Percentiles rank a stretch among this genome's conserved stretches.
Conservation (phyloP, 2,113 vertebrate genomes). For the Edolisoma coerulescens region DNA sequence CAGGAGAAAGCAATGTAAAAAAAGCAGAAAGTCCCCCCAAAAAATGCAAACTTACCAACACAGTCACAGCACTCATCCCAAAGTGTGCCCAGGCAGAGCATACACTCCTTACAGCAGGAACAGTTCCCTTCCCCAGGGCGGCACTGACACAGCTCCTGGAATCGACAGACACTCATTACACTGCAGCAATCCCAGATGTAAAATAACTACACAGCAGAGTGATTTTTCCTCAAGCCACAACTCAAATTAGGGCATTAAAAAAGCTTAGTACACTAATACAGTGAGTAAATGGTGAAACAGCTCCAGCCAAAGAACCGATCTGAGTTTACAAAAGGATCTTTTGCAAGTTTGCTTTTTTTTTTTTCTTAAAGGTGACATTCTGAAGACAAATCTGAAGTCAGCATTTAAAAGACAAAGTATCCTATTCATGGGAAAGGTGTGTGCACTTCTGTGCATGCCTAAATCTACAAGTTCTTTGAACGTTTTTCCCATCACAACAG, state of each 20-base stretch:
- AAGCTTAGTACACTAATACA: background rate
- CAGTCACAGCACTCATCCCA: constrained; percentile 99
- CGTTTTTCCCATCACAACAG: background rate
- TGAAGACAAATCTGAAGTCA: background rate
- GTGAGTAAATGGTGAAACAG: background rate
- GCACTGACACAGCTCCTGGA: constrained; percentile 96
- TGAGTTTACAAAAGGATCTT: background rate
- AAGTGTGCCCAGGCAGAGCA: constrained; percentile 94
- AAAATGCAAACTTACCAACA: constrained; percentile 83
- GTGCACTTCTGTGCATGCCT: background rate
- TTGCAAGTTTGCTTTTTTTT: background rate
- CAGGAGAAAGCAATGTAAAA: background rate
- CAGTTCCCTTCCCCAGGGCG: constrained; percentile 94
- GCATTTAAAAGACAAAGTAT: background rate
- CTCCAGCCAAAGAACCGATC: background rate
- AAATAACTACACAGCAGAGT: background rate
- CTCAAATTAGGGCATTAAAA: background rate
- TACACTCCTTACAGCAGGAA: constrained; percentile 98
- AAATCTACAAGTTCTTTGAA: background rate
- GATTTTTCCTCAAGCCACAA: background rate
- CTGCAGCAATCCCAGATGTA: background rate
- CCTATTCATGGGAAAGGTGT: background rate
- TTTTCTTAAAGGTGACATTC: background rate
- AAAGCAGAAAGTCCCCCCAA: background rate
- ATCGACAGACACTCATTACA: constrained; percentile 10